Conservation (phyloP, 2,797 vertebrate genomes). For the Sebastes flavidus region DNA sequence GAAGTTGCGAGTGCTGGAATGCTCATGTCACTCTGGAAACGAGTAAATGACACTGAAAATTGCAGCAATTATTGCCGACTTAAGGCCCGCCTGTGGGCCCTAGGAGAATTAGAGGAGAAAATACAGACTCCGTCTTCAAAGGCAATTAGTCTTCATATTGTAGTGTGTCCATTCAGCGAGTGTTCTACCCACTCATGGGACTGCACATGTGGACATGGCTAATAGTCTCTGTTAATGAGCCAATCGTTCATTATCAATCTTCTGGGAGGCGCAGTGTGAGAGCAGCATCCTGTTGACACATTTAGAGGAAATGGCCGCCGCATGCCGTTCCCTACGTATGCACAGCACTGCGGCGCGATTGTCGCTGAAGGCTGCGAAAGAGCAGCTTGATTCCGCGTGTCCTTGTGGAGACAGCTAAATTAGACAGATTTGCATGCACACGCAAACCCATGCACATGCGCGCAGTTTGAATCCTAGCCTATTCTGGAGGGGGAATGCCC, state of each 20-base stretch:
- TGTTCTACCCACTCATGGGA: slow-evolving; percentile 81
- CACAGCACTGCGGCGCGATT: slow-evolving; percentile 49
- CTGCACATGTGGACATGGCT: slow-evolving; percentile 84
- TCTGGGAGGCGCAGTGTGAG: slow-evolving; percentile 78
- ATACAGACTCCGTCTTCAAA: slow-evolving; percentile 81
- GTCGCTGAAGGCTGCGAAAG: slow-evolving; percentile 63
- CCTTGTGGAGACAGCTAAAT: slow-evolving; percentile 75
- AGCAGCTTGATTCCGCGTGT: slow-evolving; percentile 68
- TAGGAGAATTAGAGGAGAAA: slow-evolving; percentile 76
- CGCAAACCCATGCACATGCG: slow-evolving; percentile 13
- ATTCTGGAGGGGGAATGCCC: slow-evolving; percentile 74
- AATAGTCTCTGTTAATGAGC: slow-evolving; percentile 88
- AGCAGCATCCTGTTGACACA: slow-evolving; percentile 80
- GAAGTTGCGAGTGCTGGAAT: slow-evolving; percentile 15
- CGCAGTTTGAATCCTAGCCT: slow-evolving; percentile 56
- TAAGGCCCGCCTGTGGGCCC: slow-evolving; percentile 65
- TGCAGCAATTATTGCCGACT: slow-evolving; percentile 73
- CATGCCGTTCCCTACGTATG: slow-evolving; percentile 52
- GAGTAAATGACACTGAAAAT: slow-evolving; percentile 71
- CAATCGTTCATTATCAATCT: slow-evolving; percentile 88
- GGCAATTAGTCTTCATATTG: slow-evolving; percentile 87
- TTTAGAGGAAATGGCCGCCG: slow-evolving; percentile 74
- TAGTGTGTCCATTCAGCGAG: slow-evolving; percentile 83
- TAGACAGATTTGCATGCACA: slow-evolving; percentile 62
- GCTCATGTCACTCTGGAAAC: slow-evolving; percentile 56